Percentiles rank a stretch among this genome's conserved stretches.
Evolutionary conservation across 1,140 invertebrate species (phyloP).

Genomic region (Sycophila sp.): DNA sequence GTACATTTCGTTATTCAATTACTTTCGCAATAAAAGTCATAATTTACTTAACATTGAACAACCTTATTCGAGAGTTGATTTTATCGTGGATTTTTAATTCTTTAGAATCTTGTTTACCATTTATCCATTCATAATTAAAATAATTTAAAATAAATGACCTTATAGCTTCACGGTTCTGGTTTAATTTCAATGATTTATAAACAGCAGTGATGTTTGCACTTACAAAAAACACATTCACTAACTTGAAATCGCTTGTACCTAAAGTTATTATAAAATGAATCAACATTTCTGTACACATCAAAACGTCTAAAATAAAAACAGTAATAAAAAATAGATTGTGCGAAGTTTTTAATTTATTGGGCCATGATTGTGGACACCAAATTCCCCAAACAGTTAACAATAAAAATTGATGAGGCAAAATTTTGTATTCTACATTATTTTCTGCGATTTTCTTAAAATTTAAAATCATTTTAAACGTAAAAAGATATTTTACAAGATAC

Average conservation of each 20-base stretch:
- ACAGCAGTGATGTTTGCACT: slow-evolving; percentile 17
- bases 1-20: background rate
- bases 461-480: no score
- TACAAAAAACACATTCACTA: slow-evolving; percentile 14
- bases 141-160: background rate
- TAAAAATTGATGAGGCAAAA: slow-evolving; percentile 24
- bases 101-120: background rate
- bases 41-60: background rate
- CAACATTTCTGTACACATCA: slow-evolving; percentile 9
- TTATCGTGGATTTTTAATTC: background rate
- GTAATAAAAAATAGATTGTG: background rate
- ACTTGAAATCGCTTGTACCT: background rate
- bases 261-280: slow-evolving; percentile 7
- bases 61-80: background rate
- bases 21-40: no score
- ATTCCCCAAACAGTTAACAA: slow-evolving; percentile 26
- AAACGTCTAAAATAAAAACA: background rate
- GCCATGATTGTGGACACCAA: slow-evolving; percentile 10
- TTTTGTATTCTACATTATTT: slow-evolving; percentile 16
- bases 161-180: background rate
- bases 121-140: background rate
- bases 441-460: background rate
- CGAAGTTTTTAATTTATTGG: background rate
- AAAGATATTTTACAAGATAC: background rate
- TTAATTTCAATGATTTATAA: slow-evolving; percentile 14